A percentile compares a stretch with the other conserved stretches of the same genome.
Evolutionary conservation across 2,797 vertebrate genomes (phyloP).

Genomic region (Psittacula derbiana): DNA sequence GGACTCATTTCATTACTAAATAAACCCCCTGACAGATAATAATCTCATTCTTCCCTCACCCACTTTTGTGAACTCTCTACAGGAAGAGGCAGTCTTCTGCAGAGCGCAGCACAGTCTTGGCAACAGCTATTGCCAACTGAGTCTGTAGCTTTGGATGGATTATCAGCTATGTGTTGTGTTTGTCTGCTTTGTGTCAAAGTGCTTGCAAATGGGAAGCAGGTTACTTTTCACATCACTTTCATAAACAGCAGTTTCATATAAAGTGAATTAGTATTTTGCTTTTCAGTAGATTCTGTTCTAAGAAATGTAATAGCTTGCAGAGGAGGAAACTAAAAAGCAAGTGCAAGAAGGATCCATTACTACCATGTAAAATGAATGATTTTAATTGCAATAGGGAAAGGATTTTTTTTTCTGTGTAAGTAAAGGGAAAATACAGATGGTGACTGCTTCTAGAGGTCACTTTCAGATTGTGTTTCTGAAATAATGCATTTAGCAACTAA

Average conservation of each 20-base stretch:
- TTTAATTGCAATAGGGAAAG: conserved; percentile 47
- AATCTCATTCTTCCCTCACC: neutral
- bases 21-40: neutral
- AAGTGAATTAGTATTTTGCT: neutral
- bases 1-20: neutral
- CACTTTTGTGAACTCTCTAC: neutral
- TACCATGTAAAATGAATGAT: neutral
- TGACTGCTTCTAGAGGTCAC: conserved; percentile 19
- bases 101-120: neutral
- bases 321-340: neutral
- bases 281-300: neutral
- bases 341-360: neutral
- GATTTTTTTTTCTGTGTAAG: neutral
- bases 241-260: neutral
- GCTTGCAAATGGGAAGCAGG: neutral
- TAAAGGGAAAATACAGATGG: conserved; percentile 59
- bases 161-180: neutral
- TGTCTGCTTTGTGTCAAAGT: neutral
- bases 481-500: conserved; percentile 22
- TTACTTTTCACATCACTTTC: neutral
- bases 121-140: neutral
- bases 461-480: conserved; percentile 44
- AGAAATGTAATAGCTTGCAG: neutral
- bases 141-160: neutral
- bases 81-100: neutral